These are phyloP conservation scores for Lepisosteus oculatus DNA, from an alignment of 2,113 vertebrate species.

Conservation along the genomic window DNA sequence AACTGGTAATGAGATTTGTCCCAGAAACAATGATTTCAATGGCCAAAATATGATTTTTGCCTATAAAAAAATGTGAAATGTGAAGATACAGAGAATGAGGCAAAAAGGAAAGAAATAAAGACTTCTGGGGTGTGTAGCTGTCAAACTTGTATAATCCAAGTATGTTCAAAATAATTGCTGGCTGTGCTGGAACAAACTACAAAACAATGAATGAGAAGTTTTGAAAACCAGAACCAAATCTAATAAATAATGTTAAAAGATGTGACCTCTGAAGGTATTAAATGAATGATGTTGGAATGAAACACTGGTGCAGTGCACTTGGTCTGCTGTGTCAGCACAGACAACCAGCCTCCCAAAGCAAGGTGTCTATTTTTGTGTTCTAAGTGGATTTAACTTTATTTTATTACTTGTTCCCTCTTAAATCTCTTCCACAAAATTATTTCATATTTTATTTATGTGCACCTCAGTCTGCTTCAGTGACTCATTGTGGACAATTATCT, in stretches of 20 bases:
- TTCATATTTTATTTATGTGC: constrained; percentile 18
- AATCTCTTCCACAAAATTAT: constrained; percentile 16
- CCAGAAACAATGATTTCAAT: too few relatives aligned
- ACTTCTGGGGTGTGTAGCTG: background rate
- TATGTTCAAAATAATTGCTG: background rate
- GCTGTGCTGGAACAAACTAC: background rate
- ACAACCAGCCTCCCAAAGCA: background rate
- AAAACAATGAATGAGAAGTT: constrained; percentile 1
- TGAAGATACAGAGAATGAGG: too few relatives aligned
- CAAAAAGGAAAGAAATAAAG: too few relatives aligned
- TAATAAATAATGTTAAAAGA: constrained; percentile 18
- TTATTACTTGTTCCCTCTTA: constrained; percentile 11
- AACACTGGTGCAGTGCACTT: background rate
- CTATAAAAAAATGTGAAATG: too few relatives aligned
- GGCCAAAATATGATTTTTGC: too few relatives aligned
- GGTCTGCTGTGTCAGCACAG: background rate
- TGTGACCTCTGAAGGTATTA: constrained; percentile 3
- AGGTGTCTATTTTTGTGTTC: background rate
- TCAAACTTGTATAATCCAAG: background rate
- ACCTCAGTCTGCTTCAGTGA: background rate
- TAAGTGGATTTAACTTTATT: constrained; percentile 17
- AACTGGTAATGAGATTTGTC: too few relatives aligned
- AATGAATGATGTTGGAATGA: constrained; percentile 16
- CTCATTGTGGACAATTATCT: background rate
- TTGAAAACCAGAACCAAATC: constrained; percentile 5